phyloP scores from a whole-genome alignment of 2,888 invertebrate genomes.

The Furcula furcula region DNA sequence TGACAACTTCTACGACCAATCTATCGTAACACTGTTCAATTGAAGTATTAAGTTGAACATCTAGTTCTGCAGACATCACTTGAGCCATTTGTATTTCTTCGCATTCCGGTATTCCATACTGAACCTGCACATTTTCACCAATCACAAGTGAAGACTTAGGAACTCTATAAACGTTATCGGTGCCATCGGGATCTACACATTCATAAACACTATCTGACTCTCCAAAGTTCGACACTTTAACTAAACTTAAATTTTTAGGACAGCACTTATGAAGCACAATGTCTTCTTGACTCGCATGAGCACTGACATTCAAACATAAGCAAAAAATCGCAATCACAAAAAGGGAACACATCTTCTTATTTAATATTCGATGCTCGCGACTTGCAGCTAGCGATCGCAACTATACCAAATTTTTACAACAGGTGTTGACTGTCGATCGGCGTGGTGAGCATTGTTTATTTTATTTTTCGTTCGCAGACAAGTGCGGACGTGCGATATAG shows the following conservation, averaged over 20 bases:
- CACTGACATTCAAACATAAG: constrained; percentile 34
- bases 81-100: constrained; percentile 37
- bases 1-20: constrained; percentile 50
- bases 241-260: constrained; percentile 47
- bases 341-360: constrained; percentile 54
- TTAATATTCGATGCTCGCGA: constrained; percentile 18
- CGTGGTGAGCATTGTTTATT: constrained; percentile 61
- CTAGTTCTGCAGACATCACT: constrained; percentile 29
- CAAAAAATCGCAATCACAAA: constrained; percentile 41
- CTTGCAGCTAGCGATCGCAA: constrained; percentile 22
- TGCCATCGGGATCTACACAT: constrained; percentile 49
- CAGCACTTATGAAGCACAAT: constrained; percentile 68
- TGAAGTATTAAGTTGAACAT: constrained; percentile 24
- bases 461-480: constrained; percentile 36
- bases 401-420: constrained; percentile 45
- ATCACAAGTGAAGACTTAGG: constrained; percentile 47
- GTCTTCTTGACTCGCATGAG: constrained; percentile 30
- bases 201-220: constrained; percentile 37
- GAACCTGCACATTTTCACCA: constrained; percentile 41
- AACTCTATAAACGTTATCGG: constrained; percentile 39
- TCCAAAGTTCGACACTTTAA: constrained; percentile 44
- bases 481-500: constrained; percentile 50
- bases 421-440: constrained; percentile 60
- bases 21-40: constrained; percentile 56
- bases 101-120: constrained; percentile 56